Evolutionary conservation across 2,888 invertebrate genomes (phyloP).

Genomic region (Stenoptilia bipunctidactyla): DNA sequence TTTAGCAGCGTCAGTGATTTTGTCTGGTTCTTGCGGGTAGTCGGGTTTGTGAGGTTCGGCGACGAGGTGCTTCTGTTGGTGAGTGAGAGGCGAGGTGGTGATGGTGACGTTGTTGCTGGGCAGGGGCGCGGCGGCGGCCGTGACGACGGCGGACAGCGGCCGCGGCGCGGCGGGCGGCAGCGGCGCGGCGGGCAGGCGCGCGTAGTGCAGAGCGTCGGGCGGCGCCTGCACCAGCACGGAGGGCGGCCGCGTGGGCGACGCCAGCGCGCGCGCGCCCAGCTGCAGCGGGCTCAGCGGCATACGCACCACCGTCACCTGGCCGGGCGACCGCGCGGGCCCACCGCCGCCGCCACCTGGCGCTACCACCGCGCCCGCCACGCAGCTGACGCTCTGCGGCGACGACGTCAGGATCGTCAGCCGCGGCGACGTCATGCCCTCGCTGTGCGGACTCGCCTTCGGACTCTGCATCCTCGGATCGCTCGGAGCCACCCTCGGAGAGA

Average conservation of each 20-base stretch:
- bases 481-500: slow-evolving; percentile 45
- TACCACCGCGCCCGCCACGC: too few species aligned
- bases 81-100: slow-evolving; percentile 30
- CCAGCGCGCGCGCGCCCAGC: slow-evolving; percentile 53
- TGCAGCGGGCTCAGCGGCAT: slow-evolving; percentile 56
- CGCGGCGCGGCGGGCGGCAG: too few species aligned
- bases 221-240: too few species aligned
- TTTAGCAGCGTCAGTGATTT: slow-evolving; percentile 40
- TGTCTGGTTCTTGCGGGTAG: slow-evolving; percentile 29
- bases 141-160: too few species aligned
- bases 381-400: slow-evolving; percentile 43
- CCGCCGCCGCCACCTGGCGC: slow-evolving; percentile 50
- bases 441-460: slow-evolving; percentile 46
- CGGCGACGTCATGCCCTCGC: slow-evolving; percentile 46
- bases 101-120: slow-evolving; percentile 33
- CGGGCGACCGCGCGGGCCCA: slow-evolving; percentile 51
- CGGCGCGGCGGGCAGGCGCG: too few species aligned
- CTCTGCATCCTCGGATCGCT: slow-evolving; percentile 51
- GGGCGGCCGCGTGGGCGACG: slow-evolving; percentile 12
- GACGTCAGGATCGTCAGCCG: slow-evolving; percentile 46
- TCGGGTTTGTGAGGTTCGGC: slow-evolving; percentile 43
- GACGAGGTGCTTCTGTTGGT: slow-evolving; percentile 49
- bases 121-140: too few species aligned
- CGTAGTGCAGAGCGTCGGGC: too few species aligned
- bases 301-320: slow-evolving; percentile 63